Base-by-base conservation (phyloP, 2,888 invertebrate genomes). In the Leuctra nigra region DNA sequence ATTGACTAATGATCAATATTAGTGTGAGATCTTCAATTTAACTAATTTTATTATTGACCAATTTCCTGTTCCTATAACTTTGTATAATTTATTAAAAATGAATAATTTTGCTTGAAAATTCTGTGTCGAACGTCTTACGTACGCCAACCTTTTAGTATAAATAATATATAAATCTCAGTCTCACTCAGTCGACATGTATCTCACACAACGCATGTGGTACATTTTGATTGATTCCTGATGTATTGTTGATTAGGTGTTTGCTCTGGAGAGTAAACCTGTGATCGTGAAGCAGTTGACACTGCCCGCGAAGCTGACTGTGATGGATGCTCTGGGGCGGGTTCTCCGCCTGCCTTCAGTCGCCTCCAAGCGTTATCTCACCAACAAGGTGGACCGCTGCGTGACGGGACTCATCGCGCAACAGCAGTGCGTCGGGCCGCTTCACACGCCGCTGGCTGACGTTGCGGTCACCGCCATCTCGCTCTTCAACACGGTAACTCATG, bases 341-440 rank as follows among this genome's bases (percentile, higher is more conserved):
- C 73, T 99, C 44, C 78, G 89, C 62, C 78, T 97, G 20, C 91
- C 97, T 1, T 83, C 93, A 1, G 96, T 99, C 4, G 91, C 87
- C 47, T 95, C 96, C 71, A 99, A 99, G 72, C 79, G 97, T 64
- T 97, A 91, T 69, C 78, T 97, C 39, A 97, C 95, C 0, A 97
- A 90, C 68, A 97, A 97, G 80, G 96, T 96, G 14, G 91, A 91
- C 70, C 81, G 97, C 39, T 96, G 95, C 69, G 97, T 98, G 7
- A 88, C 93, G 1, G 98, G 98, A 1, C 75, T 98, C 14, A 82
- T 98, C 56, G 98, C 94, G 0, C 97, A 97, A 71, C 98, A 99
- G 68, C 99, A 99, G 71, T 98, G 98, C 70, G 94, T 98, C 22
- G 98, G 99, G 0, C 96, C 97, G 0, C 74, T 98, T 1, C 98